phyloP scores from a whole-genome alignment of 1,140 invertebrate species.

The Sipha flava region DNA sequence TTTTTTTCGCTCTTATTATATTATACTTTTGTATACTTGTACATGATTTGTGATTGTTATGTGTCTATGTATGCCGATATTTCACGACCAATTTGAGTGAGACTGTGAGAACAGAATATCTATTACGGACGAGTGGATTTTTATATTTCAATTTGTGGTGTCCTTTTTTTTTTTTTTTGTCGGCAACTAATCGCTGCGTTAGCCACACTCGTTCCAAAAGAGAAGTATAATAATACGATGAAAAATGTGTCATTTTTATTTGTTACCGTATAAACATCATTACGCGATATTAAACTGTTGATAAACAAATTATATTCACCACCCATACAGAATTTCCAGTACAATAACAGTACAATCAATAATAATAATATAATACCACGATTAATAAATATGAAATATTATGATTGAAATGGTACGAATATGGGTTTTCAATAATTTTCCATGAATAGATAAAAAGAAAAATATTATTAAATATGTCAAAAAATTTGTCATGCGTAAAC shows the following conservation, averaged over 20 bases:
- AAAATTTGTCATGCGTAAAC: no score
- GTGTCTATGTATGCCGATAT: slow-evolving; percentile 10
- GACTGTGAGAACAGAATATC: slow-evolving; percentile 24
- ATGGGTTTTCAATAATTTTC: no score
- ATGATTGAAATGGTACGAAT: no score
- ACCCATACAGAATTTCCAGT: neutral
- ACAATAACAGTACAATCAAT: neutral
- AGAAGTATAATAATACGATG: neutral
- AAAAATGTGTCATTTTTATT: neutral
- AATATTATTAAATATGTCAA: no score
- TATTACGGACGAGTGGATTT: slow-evolving; percentile 21
- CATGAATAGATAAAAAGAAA: no score
- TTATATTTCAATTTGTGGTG: slow-evolving; percentile 24
- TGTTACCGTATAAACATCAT: neutral
- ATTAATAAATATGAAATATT: neutral
- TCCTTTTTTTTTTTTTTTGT: slow-evolving; percentile 18
- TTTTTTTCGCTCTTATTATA: slow-evolving; percentile 1
- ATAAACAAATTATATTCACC: neutral
- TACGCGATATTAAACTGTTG: neutral
- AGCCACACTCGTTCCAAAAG: neutral
- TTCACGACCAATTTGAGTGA: slow-evolving; percentile 25
- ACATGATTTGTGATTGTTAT: slow-evolving; percentile 2
- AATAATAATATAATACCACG: neutral
- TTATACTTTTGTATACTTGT: neutral
- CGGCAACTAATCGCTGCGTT: slow-evolving; percentile 16